A percentile compares a stretch with the other conserved stretches of the same genome.
phyloP scores from a whole-genome alignment of 2,888 invertebrate genomes.

The Drosophila crucigera region DNA sequence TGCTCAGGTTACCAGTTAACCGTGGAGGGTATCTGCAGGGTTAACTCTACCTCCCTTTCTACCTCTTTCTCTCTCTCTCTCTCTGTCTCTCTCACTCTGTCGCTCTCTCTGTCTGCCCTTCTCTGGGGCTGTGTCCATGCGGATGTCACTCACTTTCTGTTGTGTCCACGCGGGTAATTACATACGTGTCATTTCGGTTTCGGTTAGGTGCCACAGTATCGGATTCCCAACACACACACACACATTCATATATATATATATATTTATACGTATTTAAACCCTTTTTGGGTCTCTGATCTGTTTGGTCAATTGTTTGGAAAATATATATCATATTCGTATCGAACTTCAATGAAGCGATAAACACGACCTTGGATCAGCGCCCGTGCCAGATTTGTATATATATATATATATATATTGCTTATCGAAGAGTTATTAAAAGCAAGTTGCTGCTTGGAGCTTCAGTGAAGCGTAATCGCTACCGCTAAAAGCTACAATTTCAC shows the following conservation, averaged over 20 bases:
- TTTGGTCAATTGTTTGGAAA: constrained; percentile 85
- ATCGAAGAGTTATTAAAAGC: not conserved
- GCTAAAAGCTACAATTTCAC: constrained; percentile 53
- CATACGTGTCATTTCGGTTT: constrained; percentile 83
- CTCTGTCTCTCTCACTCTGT: not conserved
- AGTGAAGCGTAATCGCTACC: constrained; percentile 60
- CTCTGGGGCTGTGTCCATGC: not conserved
- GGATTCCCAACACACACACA: constrained; percentile 67
- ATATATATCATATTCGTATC: constrained; percentile 61
- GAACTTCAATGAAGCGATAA: constrained; percentile 53
- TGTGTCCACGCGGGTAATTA: constrained; percentile 79
- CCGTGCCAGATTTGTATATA: constrained; percentile 60
- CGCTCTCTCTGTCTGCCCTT: not conserved
- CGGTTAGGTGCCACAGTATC: constrained; percentile 84
- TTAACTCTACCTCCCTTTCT: constrained; percentile 10
- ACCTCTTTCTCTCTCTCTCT: not conserved
- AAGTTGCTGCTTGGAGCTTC: constrained; percentile 20
- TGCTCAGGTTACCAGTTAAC: constrained; percentile 74
- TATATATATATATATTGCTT: not conserved
- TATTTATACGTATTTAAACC: constrained; percentile 54
- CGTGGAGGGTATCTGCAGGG: constrained; percentile 18
- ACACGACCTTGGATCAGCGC: constrained; percentile 66
- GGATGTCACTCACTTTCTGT: constrained; percentile 33
- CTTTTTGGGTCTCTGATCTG: constrained; percentile 70
- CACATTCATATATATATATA: not conserved